phyloP scores from a whole-genome alignment of 2,113 vertebrate species.

The Scolopax mira region DNA sequence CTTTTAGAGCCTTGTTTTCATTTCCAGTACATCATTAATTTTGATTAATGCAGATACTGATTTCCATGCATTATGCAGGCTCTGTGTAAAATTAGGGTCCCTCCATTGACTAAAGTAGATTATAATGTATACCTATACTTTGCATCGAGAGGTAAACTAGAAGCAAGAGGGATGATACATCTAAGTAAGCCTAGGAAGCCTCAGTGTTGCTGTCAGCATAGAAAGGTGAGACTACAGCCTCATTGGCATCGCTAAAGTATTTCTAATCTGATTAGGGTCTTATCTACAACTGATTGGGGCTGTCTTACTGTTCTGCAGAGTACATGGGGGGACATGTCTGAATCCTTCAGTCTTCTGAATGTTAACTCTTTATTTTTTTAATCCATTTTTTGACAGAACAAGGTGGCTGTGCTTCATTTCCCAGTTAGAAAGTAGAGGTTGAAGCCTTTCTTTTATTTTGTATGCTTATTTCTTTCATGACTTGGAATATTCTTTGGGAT shows the following conservation, averaged over 20 bases:
- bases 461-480: background rate
- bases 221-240: background rate
- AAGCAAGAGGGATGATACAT: background rate
- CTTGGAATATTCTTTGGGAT: background rate
- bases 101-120: background rate
- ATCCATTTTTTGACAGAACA: background rate
- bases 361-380: background rate
- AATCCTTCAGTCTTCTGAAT: background rate
- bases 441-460: background rate
- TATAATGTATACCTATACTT: rapidly evolving
- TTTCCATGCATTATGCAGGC: background rate
- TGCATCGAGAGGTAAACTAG: rapidly evolving
- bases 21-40: background rate
- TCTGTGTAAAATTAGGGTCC: background rate
- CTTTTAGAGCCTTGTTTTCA: background rate
- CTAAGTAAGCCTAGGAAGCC: background rate
- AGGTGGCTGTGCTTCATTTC: background rate
- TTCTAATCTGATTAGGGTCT: background rate
- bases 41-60: background rate
- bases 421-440: background rate
- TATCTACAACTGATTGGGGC: background rate
- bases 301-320: background rate
- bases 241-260: rapidly evolving
- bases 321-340: too few species aligned
- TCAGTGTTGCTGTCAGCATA: background rate